Evolutionary conservation across 2,888 invertebrate species (phyloP).

Genomic region (Drosophila falleni): DNA sequence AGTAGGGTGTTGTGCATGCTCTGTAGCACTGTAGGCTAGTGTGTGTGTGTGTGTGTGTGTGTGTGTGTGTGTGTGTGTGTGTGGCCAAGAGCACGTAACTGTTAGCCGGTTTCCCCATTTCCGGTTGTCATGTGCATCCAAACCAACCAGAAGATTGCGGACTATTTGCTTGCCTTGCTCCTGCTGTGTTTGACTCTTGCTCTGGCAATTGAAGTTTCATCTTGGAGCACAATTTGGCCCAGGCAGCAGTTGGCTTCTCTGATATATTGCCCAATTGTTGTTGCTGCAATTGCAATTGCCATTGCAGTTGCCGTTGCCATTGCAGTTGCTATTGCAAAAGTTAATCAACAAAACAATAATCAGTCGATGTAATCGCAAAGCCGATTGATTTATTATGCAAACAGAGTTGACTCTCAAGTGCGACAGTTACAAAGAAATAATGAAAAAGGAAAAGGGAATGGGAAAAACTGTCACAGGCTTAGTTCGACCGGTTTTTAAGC

Average conservation of each 20-base stretch:
- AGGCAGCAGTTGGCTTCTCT: conserved; percentile 17
- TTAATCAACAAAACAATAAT: conserved; percentile 71
- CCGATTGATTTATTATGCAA: conserved; percentile 74
- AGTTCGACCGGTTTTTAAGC: conserved; percentile 63
- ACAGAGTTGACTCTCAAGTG: conserved; percentile 40
- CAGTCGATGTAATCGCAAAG: conserved; percentile 46
- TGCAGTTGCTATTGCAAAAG: conserved; percentile 55
- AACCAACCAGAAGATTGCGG: conserved; percentile 69
- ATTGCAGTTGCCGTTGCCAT: conserved; percentile 28
- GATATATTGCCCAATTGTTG: conserved; percentile 60
- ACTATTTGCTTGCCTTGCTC: conserved; percentile 54
- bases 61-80: conserved; percentile 61
- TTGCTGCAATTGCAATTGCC: conserved; percentile 35
- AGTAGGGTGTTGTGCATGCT: conserved; percentile 19
- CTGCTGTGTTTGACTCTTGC: conserved; percentile 29
- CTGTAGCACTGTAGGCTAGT: conserved; percentile 41
- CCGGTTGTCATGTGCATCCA: conserved; percentile 79
- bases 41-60: conserved; percentile 63
- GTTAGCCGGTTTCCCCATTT: conserved; percentile 75
- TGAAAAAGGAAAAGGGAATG: neutral
- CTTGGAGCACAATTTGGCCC: conserved; percentile 41
- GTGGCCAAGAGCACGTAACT: conserved; percentile 74
- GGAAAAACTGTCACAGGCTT: conserved; percentile 41
- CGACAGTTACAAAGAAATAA: neutral
- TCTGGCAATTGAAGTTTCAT: conserved; percentile 49